Percentiles rank a stretch among this genome's conserved stretches.
Conservation (phyloP, 2,888 invertebrate species). For the Cheilosia pagana region DNA sequence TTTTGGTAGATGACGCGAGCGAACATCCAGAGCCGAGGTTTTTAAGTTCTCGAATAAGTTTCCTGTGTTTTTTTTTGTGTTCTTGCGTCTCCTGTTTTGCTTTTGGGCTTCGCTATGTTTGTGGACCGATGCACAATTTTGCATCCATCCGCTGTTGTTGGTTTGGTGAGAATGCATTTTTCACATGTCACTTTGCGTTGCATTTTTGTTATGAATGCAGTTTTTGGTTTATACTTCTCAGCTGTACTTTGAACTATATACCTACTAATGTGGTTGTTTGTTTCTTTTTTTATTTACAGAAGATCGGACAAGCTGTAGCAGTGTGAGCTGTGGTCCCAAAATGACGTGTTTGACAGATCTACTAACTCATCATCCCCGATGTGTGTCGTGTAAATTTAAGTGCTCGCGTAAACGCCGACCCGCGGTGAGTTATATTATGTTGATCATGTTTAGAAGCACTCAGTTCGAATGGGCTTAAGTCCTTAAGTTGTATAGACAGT, state of each 20-base stretch:
- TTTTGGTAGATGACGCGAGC: slow-evolving; percentile 72
- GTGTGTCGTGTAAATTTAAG: slow-evolving; percentile 88
- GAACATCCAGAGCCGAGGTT: slow-evolving; percentile 47
- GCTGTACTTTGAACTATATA: slow-evolving; percentile 32
- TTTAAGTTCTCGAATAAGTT: slow-evolving; percentile 65
- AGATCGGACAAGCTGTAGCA: slow-evolving; percentile 86
- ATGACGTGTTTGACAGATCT: slow-evolving; percentile 88
- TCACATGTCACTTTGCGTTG: slow-evolving; percentile 24
- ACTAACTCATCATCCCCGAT: slow-evolving; percentile 87
- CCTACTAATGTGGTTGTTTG: not conserved
- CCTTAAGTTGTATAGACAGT: no score
- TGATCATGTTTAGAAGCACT: not conserved
- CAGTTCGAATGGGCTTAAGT: no score
- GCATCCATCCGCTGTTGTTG: slow-evolving; percentile 63
- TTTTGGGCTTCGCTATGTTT: slow-evolving; percentile 56
- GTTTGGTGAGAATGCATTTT: slow-evolving; percentile 65
- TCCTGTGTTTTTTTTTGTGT: slow-evolving; percentile 52
- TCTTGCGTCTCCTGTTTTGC: slow-evolving; percentile 15
- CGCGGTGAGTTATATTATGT: slow-evolving; percentile 76
- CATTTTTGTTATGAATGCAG: slow-evolving; percentile 59
- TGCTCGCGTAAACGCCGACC: slow-evolving; percentile 84
- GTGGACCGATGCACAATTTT: slow-evolving; percentile 69
- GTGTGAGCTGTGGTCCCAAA: slow-evolving; percentile 87
- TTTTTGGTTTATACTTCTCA: slow-evolving; percentile 60
- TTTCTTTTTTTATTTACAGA: slow-evolving; percentile 84